Evolutionary conservation across 2,888 invertebrate genomes (phyloP).

Genomic region (Machimus atricapillus): DNA sequence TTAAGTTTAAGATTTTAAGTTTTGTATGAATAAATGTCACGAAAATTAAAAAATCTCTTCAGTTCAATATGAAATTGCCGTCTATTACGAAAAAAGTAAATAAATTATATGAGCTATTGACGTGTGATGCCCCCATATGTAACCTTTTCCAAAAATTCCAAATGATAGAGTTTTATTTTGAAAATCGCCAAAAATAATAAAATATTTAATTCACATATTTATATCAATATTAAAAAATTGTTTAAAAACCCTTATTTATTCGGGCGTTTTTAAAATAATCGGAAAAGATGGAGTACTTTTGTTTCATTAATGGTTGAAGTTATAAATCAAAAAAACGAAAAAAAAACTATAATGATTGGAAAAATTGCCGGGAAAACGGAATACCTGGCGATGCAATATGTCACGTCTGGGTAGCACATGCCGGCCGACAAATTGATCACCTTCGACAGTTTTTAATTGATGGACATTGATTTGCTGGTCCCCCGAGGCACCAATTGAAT

Average conservation of each 20-base stretch:
- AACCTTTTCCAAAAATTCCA: too few species aligned
- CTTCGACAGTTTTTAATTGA: conserved; percentile 13
- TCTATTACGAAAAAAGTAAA: too few species aligned
- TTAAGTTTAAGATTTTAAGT: too few species aligned
- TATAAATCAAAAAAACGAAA: not conserved
- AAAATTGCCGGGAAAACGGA: not conserved
- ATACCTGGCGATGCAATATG: not conserved
- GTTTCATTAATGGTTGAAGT: not conserved
- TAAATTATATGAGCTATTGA: too few species aligned
- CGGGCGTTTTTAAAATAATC: not conserved
- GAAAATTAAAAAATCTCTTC: too few species aligned
- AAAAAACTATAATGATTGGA: not conserved
- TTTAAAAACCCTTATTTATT: not conserved
- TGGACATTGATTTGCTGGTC: conserved; percentile 21
- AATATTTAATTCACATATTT: too few species aligned
- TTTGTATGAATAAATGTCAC: too few species aligned
- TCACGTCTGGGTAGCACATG: not conserved
- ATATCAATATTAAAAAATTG: too few species aligned
- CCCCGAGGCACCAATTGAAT: not conserved
- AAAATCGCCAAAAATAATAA: too few species aligned
- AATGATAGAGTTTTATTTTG: too few species aligned
- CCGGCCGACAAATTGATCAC: not conserved
- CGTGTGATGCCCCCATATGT: too few species aligned
- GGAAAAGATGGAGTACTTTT: not conserved
- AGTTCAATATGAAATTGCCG: too few species aligned